These are phyloP conservation scores for Motacilla alba DNA, from an alignment of 2,113 vertebrate genomes.

Conservation along the genomic window DNA sequence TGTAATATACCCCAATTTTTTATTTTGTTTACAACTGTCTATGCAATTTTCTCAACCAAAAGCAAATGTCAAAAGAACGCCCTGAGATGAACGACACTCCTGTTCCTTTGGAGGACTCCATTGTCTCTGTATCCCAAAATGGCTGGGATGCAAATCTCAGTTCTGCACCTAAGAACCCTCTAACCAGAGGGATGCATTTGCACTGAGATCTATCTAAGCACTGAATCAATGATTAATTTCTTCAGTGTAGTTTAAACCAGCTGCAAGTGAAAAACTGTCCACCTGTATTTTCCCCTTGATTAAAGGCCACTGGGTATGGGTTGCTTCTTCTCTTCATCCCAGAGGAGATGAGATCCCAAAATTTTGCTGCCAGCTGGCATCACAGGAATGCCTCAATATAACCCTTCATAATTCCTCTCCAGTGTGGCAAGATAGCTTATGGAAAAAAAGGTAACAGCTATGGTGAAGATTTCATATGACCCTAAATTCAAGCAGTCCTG, in stretches of 20 bases:
- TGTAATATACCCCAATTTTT: not conserved
- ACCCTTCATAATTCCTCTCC: not conserved
- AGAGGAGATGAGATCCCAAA: not conserved
- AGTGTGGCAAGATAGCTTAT: not conserved
- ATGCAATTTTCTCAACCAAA: not conserved
- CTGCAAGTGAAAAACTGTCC: not conserved
- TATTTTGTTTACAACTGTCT: not conserved
- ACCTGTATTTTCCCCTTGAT: not conserved
- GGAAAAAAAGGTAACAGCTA: not conserved
- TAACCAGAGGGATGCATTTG: not conserved
- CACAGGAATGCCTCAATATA: not conserved
- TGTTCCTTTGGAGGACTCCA: not conserved
- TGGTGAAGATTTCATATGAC: rapidly evolving
- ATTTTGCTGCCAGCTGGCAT: not conserved
- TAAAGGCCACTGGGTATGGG: not conserved
- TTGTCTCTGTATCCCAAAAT: not conserved
- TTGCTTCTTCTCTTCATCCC: not conserved
- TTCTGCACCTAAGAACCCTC: not conserved
- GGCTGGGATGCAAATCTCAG: not conserved
- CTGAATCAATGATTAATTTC: not conserved
- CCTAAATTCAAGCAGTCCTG: not conserved
- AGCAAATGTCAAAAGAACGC: not conserved
- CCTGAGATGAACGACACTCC: not conserved
- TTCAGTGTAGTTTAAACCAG: not conserved
- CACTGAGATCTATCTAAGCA: not conserved